Evolutionary conservation across 1,140 invertebrate genomes (phyloP), one percentile per base, ranked within the genome.

Genomic region (Muscidifurax raptorellus): DNA sequence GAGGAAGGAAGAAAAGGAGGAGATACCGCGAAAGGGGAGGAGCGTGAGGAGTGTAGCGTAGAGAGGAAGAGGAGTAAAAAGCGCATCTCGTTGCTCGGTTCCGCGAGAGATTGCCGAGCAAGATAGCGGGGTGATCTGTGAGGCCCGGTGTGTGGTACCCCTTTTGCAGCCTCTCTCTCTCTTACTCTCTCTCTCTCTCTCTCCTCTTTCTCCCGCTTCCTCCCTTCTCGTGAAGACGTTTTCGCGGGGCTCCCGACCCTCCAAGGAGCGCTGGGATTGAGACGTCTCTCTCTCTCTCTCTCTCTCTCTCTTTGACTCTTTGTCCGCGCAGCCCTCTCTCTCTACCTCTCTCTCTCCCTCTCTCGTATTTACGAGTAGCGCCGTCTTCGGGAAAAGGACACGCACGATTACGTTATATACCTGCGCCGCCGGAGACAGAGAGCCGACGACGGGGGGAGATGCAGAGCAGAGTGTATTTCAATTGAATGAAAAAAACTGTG

Each of bases 61-160:
- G 52, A 78, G 76, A 72, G 72, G 44, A 74, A 85, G 36, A 47
- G 30, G 78, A 69, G 28, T 40, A 75, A 86, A 82, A 87, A 82
- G 74, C 74, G 36, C 59, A 71, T 83, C 59, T 83, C 66, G 71
- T 32, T 52, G 71, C 47, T 82, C 28, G 47, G 69, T 75, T 74
- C 32, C 82, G 81, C 75, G 74, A 83, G 82, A 83, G 82, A 83
- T 83, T 78, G 75, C 75, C 36, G 40, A 27, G 27, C 22, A 10
- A 92, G 92, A 93, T 93, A 93, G 90, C 90, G 88, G 89, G 91
- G 90, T 93, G 92, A 93, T 93, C 92, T 93, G 92, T 92, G 92
- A 91, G 91, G 90, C 92, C 91, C 89, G 91, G 90, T 92, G 92
- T 92, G 92, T 92, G 92, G 92, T 92, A 92, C 90, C 90, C 69